Base-by-base conservation (phyloP, 2,113 vertebrate species). In the Harpagus bidentatus region DNA sequence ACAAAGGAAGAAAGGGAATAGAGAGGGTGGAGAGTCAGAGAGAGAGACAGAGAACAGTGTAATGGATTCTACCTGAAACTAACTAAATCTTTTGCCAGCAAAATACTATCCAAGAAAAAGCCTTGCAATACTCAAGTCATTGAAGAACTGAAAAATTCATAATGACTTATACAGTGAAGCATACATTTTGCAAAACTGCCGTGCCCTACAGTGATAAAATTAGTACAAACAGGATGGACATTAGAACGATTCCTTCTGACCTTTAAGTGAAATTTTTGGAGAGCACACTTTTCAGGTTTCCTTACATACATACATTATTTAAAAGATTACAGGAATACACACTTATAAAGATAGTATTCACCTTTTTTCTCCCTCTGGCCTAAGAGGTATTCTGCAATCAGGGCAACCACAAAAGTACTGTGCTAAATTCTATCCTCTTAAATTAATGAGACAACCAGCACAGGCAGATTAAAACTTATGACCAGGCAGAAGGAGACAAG, bases 91-190 rank as follows among this genome's bases (percentile, higher is more conserved):
- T 93, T 91, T 90, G 72, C 72, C 91, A 90, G 78, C 71, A 97
- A 87, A 97, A 91, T 65, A 92, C 65, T 82, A 93, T 74, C 26
- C 90, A 97, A 97, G 86, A 95, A 94, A 90, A 74, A 84, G 12
- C 14, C 84, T 77, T 88, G 72, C 74, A 93, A 83, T 32, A 82
- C 52, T 55, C n/a, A 94, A 93, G 85, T 90, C 43, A 82, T 26
- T 69, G 86, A 96, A 93, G 67, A 95, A 84, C 94, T 94, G 92
- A 97, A 96, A 97, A 96, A 95, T 93, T 86, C 92, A 93, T 32
- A 25, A 73, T 88, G 50, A 93, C 34, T 40, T 97, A 38, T 3
- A 84, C 53, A 66, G 15, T 21, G 45, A 86, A 83, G 32, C 13
- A 50, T 66, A 43, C 31, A 83, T 82, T 96, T 95, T 94, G 77